Evolutionary conservation across 2,113 vertebrate genomes (phyloP), one percentile per base, ranked within the genome.

Genomic region (Dipodomys stephensi): DNA sequence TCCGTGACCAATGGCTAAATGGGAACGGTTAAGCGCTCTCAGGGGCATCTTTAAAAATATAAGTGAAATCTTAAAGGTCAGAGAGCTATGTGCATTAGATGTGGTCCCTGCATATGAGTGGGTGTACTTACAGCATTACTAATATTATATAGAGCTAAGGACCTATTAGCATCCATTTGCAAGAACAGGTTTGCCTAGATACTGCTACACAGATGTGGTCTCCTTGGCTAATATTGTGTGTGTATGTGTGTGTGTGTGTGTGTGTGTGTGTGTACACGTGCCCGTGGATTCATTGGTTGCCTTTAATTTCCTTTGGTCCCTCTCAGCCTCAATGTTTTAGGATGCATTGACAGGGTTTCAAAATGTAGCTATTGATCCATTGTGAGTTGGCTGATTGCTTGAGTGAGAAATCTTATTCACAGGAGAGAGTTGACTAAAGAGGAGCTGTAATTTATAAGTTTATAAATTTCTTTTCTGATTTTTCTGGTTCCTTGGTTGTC

Each of bases 61-160:
- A 93, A 95, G 90, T 95, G 86, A 95, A 96, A 96, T 89, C 93
- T 95, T 90, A 95, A 93, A 97, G 94, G 95, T 94, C 90, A 96
- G 90, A 71, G 46, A 97, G 80, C 93, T 93, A 57, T 76, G 90
- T 81, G 76, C 92, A 94, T 96, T 96, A 95, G 96, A 74, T 1
- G 18, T 79, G 69, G 69, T 89, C 88, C 96, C 94, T 89, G 93
- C 87, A 91, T 39, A 86, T 94, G 72, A 95, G 88, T 53, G 81
- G 79, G 49, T 85, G 28, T 67, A 90, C 76, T 95, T 88, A 95
- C 0, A 88, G 83, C 57, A 73, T 60, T 93, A 20, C 68, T 94
- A 91, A 90, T 93, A 95, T 88, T 92, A 95, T 95, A 93, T 92
- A 72, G 83, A 93, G 85, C 87, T 96, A 94, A 96, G 90, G 72